Evolutionary conservation across 2,888 invertebrate species (phyloP).

Genomic region (Zhuqinia jingwanae): DNA sequence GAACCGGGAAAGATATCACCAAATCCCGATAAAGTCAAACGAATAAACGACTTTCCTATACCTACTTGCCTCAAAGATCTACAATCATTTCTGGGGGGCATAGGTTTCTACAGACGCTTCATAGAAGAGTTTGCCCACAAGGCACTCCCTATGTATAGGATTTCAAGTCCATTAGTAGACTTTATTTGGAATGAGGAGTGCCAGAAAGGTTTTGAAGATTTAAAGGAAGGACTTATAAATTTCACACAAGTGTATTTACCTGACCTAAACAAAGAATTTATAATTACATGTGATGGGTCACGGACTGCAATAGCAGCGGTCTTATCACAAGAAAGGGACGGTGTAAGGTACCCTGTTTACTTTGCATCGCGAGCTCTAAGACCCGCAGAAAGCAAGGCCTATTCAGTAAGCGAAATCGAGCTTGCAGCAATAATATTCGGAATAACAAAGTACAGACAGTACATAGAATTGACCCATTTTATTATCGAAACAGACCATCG

Average conservation of each 20-base stretch:
- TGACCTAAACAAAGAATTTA: conserved; percentile 76
- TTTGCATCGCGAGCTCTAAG: conserved; percentile 68
- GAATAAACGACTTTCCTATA: conserved; percentile 32
- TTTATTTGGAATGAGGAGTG: conserved; percentile 59
- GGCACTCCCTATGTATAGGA: conserved; percentile 62
- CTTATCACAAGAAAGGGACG: conserved; percentile 76
- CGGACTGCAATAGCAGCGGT: conserved; percentile 79
- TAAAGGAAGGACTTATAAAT: conserved; percentile 43
- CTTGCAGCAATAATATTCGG: conserved; percentile 40
- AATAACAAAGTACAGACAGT: conserved; percentile 32
- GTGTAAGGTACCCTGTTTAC: conserved; percentile 74
- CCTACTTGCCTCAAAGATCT: conserved; percentile 67
- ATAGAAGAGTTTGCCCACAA: conserved; percentile 49
- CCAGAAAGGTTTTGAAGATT: conserved; percentile 53
- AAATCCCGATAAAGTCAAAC: conserved; percentile 79
- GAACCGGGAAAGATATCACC: conserved; percentile 80
- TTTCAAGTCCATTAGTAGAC: conserved; percentile 53
- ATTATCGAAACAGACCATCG: conserved; percentile 81
- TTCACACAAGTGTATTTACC: conserved; percentile 76
- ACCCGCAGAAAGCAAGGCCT: background rate
- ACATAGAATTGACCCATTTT: conserved; percentile 76
- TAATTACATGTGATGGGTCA: conserved; percentile 79
- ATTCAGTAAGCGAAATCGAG: conserved; percentile 37
- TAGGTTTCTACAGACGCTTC: conserved; percentile 68
- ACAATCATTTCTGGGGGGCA: conserved; percentile 70